Base-by-base conservation (phyloP, 2,113 vertebrate genomes). In the Amphilophus citrinellus region DNA sequence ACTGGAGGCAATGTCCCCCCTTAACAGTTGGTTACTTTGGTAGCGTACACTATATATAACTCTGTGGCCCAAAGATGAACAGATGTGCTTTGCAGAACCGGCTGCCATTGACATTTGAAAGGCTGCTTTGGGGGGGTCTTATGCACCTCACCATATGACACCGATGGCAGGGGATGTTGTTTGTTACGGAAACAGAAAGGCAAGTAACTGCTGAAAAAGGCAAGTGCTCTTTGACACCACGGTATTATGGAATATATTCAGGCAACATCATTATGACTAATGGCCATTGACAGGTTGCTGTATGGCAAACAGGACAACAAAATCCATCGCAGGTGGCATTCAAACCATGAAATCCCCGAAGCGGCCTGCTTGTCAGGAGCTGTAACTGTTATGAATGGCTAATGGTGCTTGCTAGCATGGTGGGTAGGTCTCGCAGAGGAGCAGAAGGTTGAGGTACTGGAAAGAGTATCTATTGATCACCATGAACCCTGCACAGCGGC, bases 11-110 rank as follows among this genome's bases (percentile, higher is more conserved):
- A 85, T 47, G 87, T 90, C 90, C 88, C 93, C 87, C 88, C 93
- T 93, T 91, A 95, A 94, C 94, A 94, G 93, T 95, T 94, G 94
- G 94, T 93, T 94, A 93, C 93, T 94, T 94, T 89, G 94, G 89
- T 91, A 87, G 88, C 93, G 77, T 93, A 81, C 77, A 86, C 93
- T 95, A 94, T 95, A 95, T 95, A 90, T 94, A 95, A 92, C 89
- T 89, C 84, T 50, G 66, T 27, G 78, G 91, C 93, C 89, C 85
- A 93, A 91, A 94, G 93, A 94, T 85, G 91, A 94, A 93, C 94
- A 95, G 94, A 94, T 95, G 94, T 94, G 92, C 91, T 88, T 91
- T 22, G 61, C 82, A 87, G 82, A 87, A 92, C 84, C 75, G 90
- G 84, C 93, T 92, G 91, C 88, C 93, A 90, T 85, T 94, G 94